A percentile compares a stretch with the other conserved stretches of the same genome.
These are phyloP conservation scores for Chrysina gloriosa DNA, from an alignment of 2,888 invertebrate genomes.

Conservation along the genomic window DNA sequence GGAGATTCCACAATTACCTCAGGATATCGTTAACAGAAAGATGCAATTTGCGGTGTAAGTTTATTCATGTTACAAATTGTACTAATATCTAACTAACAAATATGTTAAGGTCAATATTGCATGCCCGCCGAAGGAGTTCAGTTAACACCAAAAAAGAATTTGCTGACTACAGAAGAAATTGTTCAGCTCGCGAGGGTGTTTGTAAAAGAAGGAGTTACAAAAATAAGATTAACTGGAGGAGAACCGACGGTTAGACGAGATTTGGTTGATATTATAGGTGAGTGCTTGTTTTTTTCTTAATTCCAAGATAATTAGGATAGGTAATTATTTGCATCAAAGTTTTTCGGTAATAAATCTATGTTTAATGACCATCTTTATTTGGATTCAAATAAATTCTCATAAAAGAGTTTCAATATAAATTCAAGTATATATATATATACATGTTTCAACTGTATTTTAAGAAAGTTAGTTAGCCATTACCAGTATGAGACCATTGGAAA, in stretches of 20 bases:
- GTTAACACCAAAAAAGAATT: conserved; percentile 78
- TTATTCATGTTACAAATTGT: background rate
- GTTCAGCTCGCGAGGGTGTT: conserved; percentile 83
- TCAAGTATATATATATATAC: too few species aligned
- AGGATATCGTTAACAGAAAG: conserved; percentile 96
- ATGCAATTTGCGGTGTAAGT: conserved; percentile 96
- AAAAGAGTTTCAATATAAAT: too few species aligned
- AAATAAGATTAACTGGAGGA: conserved; percentile 96
- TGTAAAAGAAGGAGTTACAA: conserved; percentile 88
- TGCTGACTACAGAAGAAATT: conserved; percentile 87
- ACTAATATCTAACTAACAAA: background rate
- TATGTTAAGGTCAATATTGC: conserved; percentile 87
- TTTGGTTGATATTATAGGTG: conserved; percentile 84
- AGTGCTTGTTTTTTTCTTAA: conserved; percentile 50
- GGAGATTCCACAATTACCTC: conserved; percentile 90
- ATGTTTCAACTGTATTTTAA: too few species aligned
- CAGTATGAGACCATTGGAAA: too few species aligned
- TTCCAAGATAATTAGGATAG: background rate
- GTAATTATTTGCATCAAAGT: background rate
- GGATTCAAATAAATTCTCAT: too few species aligned
- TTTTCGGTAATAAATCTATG: too few species aligned
- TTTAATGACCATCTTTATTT: too few species aligned
- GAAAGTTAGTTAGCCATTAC: too few species aligned
- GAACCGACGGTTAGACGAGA: conserved; percentile 95
- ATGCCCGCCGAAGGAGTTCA: conserved; percentile 97